Conservation (phyloP, 2,797 vertebrate species). For the Sarcoramphus papa region DNA sequence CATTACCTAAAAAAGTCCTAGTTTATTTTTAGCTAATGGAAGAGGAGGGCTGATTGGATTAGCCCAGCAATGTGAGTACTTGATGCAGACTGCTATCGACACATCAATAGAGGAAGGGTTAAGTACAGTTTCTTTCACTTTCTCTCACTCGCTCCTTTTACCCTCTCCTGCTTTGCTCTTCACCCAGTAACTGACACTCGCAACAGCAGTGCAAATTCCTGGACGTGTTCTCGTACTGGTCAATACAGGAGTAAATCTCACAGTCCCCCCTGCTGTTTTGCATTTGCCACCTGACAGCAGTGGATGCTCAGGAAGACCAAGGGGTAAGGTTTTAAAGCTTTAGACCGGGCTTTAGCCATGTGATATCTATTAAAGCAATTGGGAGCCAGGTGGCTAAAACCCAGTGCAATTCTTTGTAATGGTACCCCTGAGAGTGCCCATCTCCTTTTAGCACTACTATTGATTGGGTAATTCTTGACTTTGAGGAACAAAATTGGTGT, state of each 20-base stretch:
- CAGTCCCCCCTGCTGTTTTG: background rate
- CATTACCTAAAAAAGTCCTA: background rate
- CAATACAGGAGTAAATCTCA: background rate
- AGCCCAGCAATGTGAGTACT: background rate
- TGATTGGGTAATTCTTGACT: conserved; percentile 64
- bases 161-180: background rate
- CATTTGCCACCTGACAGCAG: conserved; percentile 31
- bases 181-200: conserved; percentile 1
- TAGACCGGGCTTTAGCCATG: background rate
- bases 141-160: background rate
- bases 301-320: background rate
- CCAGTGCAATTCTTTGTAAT: conserved; percentile 57
- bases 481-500: conserved; percentile 59
- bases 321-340: conserved; percentile 31
- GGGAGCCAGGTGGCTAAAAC: conserved; percentile 59
- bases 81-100: background rate
- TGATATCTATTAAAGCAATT: conserved; percentile 55
- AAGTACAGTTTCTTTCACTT: background rate
- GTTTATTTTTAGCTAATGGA: conserved; percentile 40
- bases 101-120: background rate
- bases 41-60: conserved; percentile 4
- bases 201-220: background rate
- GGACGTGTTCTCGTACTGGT: background rate
- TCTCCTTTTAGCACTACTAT: conserved; percentile 55
- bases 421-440: conserved; percentile 42